phyloP scores from a whole-genome alignment of 2,888 invertebrate genomes.

The Aphidoletes aphidimyza region DNA sequence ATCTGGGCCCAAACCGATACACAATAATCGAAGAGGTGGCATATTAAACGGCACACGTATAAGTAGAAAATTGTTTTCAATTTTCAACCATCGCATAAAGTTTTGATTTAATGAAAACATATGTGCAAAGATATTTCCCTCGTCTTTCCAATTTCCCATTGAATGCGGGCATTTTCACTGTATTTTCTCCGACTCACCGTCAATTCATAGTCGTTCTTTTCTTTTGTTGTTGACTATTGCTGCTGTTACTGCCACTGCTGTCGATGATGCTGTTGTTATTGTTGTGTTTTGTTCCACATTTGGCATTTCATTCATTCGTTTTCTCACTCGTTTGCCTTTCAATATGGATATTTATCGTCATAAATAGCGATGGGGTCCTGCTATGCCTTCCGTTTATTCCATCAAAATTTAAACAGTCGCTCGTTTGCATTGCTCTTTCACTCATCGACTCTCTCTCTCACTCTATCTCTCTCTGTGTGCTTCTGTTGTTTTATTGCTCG shows the following conservation, averaged over 20 bases:
- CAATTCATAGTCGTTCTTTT: background rate
- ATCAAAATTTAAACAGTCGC: slow-evolving; percentile 42
- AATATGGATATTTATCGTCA: slow-evolving; percentile 33
- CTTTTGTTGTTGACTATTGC: background rate
- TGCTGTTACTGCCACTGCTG: too few relatives aligned
- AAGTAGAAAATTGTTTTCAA: slow-evolving; percentile 51
- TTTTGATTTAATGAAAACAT: slow-evolving; percentile 46
- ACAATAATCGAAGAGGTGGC: background rate
- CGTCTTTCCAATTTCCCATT: background rate
- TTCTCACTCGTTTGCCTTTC: slow-evolving; percentile 14
- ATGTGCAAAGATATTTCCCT: slow-evolving; percentile 40
- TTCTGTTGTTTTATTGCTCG: background rate
- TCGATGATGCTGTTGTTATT: background rate
- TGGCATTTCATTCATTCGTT: slow-evolving; percentile 23
- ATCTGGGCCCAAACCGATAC: background rate
- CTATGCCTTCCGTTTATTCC: slow-evolving; percentile 1
- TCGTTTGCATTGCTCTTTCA: slow-evolving; percentile 18
- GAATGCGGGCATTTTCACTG: background rate
- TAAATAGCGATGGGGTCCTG: slow-evolving; percentile 45
- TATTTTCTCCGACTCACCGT: slow-evolving; percentile 13
- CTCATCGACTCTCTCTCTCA: too few relatives aligned
- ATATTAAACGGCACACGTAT: background rate
- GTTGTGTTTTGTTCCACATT: slow-evolving; percentile 32
- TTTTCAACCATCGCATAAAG: background rate
- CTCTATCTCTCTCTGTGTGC: too few relatives aligned